Evolutionary conservation across 2,113 vertebrate species (phyloP).

Genomic region (Hippocampus barbouri): DNA sequence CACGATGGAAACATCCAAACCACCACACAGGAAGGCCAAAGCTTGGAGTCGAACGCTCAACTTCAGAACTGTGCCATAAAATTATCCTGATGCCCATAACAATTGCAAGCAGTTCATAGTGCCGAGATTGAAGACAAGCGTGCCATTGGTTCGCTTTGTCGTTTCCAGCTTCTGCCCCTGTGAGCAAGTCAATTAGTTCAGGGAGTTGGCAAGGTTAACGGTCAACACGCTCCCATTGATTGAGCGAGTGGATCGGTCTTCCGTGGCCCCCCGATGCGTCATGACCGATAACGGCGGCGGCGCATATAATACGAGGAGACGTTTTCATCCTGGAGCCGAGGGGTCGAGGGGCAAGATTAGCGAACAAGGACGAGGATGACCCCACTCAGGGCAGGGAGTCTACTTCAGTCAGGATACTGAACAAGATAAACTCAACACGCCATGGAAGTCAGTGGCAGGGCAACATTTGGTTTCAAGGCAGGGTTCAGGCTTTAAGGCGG

Average conservation of each 20-base stretch:
- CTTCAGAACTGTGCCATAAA: not conserved
- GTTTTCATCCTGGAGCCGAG: not conserved
- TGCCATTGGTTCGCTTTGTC: not conserved
- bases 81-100: not conserved
- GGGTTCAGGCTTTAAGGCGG: not conserved
- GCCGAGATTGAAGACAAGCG: not conserved
- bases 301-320: constrained; percentile 47
- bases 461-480: not conserved
- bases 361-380: not conserved
- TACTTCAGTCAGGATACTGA: not conserved
- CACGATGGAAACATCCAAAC: not conserved
- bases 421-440: not conserved
- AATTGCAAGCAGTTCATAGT: not conserved
- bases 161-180: not conserved
- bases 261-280: constrained; percentile 65
- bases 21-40: not conserved
- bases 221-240: constrained; percentile 51
- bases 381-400: not conserved
- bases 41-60: not conserved
- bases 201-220: constrained; percentile 33
- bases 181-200: constrained; percentile 4
- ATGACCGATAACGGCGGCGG: constrained; percentile 60
- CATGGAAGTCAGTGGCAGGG: not conserved
- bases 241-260: constrained; percentile 61
- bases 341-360: not conserved